Conservation (phyloP, 1,140 invertebrate species). For the Chlorops oryzae region DNA sequence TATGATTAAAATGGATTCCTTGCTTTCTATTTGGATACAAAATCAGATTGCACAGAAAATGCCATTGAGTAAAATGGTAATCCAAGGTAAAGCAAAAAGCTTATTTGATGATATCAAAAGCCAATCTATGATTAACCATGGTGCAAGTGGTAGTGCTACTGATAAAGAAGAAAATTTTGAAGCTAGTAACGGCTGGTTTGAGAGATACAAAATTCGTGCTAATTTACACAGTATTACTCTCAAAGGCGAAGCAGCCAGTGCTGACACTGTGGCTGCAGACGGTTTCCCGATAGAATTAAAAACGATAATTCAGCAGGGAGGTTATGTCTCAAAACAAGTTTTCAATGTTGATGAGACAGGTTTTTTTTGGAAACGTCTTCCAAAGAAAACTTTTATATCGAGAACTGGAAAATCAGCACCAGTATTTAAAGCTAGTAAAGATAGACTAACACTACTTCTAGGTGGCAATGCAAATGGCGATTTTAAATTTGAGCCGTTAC, state of each 20-base stretch:
- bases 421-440: constrained; percentile 44
- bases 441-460: constrained; percentile 41
- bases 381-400: constrained; percentile 19
- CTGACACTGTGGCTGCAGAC: constrained; percentile 34
- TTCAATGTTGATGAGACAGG: constrained; percentile 48
- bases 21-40: constrained; percentile 26
- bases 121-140: constrained; percentile 16
- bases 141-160: constrained; percentile 3
- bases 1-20: constrained; percentile 27
- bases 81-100: constrained; percentile 26
- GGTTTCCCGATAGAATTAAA: constrained; percentile 37
- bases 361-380: constrained; percentile 44
- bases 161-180: constrained; percentile 17
- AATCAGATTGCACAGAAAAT: constrained; percentile 23
- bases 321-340: constrained; percentile 41
- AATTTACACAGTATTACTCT: constrained; percentile 35
- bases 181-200: constrained; percentile 24
- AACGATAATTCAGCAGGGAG: constrained; percentile 13
- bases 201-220: constrained; percentile 25
- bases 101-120: constrained; percentile 27
- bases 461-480: constrained; percentile 46
- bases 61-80: constrained; percentile 24
- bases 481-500: constrained; percentile 45
- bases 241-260: constrained; percentile 37
- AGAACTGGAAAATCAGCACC: constrained; percentile 21